A percentile compares a stretch with the other conserved stretches of the same genome.
phyloP scores from a whole-genome alignment of 2,797 vertebrate species.

The Argya squamiceps region DNA sequence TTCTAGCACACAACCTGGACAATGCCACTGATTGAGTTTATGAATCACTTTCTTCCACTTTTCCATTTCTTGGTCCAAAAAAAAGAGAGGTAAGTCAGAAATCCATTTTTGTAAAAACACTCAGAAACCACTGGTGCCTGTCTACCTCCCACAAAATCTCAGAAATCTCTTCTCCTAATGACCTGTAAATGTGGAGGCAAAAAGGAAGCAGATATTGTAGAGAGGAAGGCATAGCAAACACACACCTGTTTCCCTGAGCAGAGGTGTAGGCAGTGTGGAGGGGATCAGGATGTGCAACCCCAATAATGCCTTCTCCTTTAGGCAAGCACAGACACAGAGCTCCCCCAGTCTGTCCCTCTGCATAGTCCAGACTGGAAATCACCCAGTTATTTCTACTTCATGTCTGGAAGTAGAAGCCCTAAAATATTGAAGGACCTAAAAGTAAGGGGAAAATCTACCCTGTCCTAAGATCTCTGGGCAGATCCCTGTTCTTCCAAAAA shows the following conservation, averaged over 20 bases:
- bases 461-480: not conserved
- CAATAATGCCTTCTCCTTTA: not conserved
- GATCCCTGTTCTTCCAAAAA: not conserved
- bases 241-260: not conserved
- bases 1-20: not conserved
- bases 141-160: not conserved
- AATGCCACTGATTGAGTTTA: not conserved
- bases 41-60: not conserved
- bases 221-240: not conserved
- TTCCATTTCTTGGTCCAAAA: not conserved
- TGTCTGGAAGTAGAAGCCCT: not conserved
- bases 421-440: not conserved
- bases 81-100: slow-evolving; percentile 16
- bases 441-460: not conserved
- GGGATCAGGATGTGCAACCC: not conserved
- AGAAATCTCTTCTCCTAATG: not conserved
- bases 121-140: slow-evolving; percentile 50
- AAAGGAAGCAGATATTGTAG: not conserved
- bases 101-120: not conserved
- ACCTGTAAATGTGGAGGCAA: not conserved
- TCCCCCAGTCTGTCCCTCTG: not conserved
- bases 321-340: not conserved
- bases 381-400: not conserved
- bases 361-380: not conserved
- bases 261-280: not conserved